These are phyloP conservation scores for Anisognathus igniventris DNA, from an alignment of 2,797 vertebrate genomes.

Conservation along the genomic window DNA sequence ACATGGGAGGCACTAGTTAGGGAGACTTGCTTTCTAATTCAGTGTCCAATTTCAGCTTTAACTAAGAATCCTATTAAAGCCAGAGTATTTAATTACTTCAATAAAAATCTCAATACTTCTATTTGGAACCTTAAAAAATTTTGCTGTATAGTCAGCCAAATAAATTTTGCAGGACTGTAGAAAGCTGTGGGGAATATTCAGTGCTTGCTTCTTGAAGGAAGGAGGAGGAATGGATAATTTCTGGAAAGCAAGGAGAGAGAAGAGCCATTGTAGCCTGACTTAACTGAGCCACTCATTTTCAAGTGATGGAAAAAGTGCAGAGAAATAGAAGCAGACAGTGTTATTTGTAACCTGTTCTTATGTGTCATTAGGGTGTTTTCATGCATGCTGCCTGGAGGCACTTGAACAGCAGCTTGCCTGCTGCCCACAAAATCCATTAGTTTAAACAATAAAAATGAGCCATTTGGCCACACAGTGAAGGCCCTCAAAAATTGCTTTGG, in stretches of 20 bases:
- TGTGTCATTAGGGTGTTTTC: constrained; percentile 26
- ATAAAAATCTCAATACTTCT: not conserved
- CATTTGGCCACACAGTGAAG: not conserved
- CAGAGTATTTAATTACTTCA: not conserved
- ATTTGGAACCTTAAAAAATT: not conserved
- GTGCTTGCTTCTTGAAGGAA: not conserved
- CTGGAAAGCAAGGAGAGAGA: not conserved
- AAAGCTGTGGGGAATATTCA: not conserved
- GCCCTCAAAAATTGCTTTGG: constrained; percentile 11
- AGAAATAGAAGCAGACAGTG: not conserved
- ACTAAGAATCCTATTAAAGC: not conserved
- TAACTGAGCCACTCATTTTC: not conserved
- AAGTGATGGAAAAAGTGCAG: not conserved
- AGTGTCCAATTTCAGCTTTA: not conserved
- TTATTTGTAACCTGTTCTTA: constrained; percentile 6
- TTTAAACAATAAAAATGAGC: constrained; percentile 53
- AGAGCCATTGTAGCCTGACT: not conserved
- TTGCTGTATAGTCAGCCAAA: not conserved
- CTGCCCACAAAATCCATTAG: constrained; percentile 40
- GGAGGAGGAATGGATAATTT: not conserved
- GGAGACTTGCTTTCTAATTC: not conserved
- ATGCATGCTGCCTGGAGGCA: not conserved
- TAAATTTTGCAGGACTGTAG: not conserved
- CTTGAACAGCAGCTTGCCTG: constrained; percentile 47
- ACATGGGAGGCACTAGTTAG: not conserved